Evolutionary conservation across 2,797 vertebrate species (phyloP), one percentile per base, ranked within the genome.

Genomic region (Muraenolepis orangiensis): DNA sequence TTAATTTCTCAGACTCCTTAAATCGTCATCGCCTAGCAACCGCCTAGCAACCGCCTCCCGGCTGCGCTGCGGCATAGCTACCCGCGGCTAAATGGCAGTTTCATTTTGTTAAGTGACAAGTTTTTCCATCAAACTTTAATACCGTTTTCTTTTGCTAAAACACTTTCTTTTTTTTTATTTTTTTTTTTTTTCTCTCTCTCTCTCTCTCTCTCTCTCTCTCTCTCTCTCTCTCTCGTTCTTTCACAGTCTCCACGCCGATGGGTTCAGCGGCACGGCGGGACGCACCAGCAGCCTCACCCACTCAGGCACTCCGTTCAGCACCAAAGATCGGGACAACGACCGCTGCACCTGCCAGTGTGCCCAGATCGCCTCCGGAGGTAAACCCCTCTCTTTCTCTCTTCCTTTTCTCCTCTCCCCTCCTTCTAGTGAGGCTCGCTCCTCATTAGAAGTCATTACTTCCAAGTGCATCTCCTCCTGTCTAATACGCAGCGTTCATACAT

Each of bases 321-420:
- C 95, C 84, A 96, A 94, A 83, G 93, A 95, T 85, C 84, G 88
- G 40, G 91, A 95, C 90, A 94, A 94, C 0, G 92, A 95, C 85
- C 87, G 81, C 31, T 92, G 93, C 73, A 91, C 92, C 82, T 95
- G 94, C 92, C 94, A 91, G 81, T 94, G 91, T 70, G 91, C 90
- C 0, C 93, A 94, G 85, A 92, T 95, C 76, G 92, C 94, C 2
- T 91, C 93, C 0, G 92, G 94, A 93, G 94, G 93, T 95, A 82
- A 2, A n/a, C n/a, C n/a, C n/a, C n/a, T n/a, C n/a, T n/a, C n/a
- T n/a, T n/a, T n/a, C n/a, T n/a, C n/a, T n/a, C n/a, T n/a, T n/a
- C n/a, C n/a, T 5, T 57, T 57, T 4, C 20, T n/a, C 1, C 42
- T 20, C 16, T 1, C 6, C 8, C 7, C 51, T n/a, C 51, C 4